Base-by-base conservation (phyloP, 2,797 vertebrate genomes). In the Arctocebus calabarensis region DNA sequence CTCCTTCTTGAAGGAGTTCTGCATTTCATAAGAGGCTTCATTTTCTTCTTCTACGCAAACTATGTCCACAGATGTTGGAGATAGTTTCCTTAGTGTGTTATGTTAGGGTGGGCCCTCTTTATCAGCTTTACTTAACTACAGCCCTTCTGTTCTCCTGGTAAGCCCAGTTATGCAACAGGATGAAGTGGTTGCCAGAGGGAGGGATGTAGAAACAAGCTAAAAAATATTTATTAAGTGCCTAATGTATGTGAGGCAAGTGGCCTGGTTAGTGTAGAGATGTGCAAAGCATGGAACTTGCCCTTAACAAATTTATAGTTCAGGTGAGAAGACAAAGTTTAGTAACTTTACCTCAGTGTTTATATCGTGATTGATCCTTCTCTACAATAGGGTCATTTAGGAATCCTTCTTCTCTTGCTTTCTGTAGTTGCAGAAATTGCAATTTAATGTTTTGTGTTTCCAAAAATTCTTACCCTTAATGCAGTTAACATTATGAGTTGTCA, bases 351-450 rank as follows among this genome's bases (percentile, higher is more conserved):
- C 59, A 94, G 37, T 88, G 10, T 91, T 93, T 93, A n/a, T 66
- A 59, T 94, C 85, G 73, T 94, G 61, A 94, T 68, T 79, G 25
- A 78, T 90, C 27, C 27, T 74, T 92, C 34, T 96, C 32, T 81
- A 43, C 4, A 93, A 62, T 73, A 83, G n/a, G 7, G 19, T 83
- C 23, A 83, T 68, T 83, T 82, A 64, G 73, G 78, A 94, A 75
- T 3, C 2, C 9, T 81, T 43, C 3, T 86, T 43, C 3, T 86
- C 20, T 91, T 68, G 16, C 8, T 91, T 91, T 93, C 29, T 91
- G 59, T 61, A 61, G 52, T 84, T 94, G 84, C 43, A 95, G 10
- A 52, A 48, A 48, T 48, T 48, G 12, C 48, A 84, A 73, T 74
- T 77, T 70, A 55, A 90, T 62, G 20, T 94, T 94, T 84, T 82